phyloP scores from a whole-genome alignment of 2,113 vertebrate species.

The Pimephales promelas region DNA sequence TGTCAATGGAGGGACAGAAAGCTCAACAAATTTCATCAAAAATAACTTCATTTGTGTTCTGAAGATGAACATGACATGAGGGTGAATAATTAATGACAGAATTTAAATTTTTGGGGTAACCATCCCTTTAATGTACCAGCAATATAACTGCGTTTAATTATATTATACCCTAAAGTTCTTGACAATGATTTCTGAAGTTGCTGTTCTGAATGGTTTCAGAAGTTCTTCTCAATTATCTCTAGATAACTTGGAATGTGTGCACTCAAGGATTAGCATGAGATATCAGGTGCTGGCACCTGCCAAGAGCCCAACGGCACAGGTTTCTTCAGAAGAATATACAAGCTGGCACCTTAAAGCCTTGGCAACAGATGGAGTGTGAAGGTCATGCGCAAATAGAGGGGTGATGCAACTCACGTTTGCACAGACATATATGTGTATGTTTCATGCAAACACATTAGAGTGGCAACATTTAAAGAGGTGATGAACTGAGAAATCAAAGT shows the following conservation, averaged over 20 bases:
- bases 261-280: no score
- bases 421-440: background rate
- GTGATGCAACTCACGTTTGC: background rate
- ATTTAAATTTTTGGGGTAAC: no score
- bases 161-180: background rate
- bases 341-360: slow-evolving; percentile 57
- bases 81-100: no score
- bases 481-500: no score
- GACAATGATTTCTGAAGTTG: background rate
- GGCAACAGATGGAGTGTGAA: slow-evolving; percentile 69
- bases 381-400: slow-evolving; percentile 59
- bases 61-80: no score
- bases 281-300: no score
- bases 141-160: background rate
- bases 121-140: no score
- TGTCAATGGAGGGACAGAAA: no score
- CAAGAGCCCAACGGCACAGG: slow-evolving; percentile 65
- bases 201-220: background rate
- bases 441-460: background rate
- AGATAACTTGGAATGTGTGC: background rate
- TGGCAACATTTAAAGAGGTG: no score
- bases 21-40: no score
- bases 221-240: background rate
- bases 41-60: no score
- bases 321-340: slow-evolving; percentile 60